phyloP scores from a whole-genome alignment of 2,113 vertebrate species.

The Lagopus muta region DNA sequence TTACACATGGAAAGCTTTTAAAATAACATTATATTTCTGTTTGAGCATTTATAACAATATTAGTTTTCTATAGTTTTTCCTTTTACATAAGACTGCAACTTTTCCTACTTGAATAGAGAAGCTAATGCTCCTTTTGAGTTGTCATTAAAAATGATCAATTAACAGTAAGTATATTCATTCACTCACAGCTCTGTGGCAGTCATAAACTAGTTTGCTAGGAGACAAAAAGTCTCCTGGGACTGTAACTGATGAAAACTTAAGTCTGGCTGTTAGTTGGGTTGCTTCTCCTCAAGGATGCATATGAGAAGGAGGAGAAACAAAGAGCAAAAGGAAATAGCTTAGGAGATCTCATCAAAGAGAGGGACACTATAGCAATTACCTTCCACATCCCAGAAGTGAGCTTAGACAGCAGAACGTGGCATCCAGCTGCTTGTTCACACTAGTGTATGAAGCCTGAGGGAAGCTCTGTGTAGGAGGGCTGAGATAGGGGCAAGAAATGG shows the following conservation, averaged over 20 bases:
- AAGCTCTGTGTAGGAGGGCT: fast-evolving
- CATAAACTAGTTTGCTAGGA: neutral
- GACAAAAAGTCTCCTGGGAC: neutral
- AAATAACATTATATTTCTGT: neutral
- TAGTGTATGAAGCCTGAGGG: fast-evolving
- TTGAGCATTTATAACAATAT: neutral
- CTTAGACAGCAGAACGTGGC: fast-evolving
- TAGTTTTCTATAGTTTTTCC: neutral
- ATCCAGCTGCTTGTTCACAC: fast-evolving
- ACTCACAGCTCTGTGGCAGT: neutral
- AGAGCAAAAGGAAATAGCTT: neutral
- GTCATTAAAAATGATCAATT: neutral
- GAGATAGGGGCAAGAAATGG: neutral
- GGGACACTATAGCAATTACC: neutral
- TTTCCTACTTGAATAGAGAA: neutral
- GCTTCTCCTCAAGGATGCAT: neutral
- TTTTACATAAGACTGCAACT: neutral
- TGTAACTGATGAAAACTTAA: neutral
- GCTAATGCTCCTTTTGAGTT: neutral
- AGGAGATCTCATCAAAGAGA: neutral
- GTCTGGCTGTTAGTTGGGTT: neutral
- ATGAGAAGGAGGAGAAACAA: neutral
- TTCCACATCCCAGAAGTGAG: neutral
- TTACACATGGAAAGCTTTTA: neutral
- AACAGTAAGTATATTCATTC: neutral